Percentiles rank a stretch among this genome's conserved stretches.
These are phyloP conservation scores for Platynereis dumerilii DNA, from an alignment of 2,888 invertebrate genomes.

Conservation along the genomic window DNA sequence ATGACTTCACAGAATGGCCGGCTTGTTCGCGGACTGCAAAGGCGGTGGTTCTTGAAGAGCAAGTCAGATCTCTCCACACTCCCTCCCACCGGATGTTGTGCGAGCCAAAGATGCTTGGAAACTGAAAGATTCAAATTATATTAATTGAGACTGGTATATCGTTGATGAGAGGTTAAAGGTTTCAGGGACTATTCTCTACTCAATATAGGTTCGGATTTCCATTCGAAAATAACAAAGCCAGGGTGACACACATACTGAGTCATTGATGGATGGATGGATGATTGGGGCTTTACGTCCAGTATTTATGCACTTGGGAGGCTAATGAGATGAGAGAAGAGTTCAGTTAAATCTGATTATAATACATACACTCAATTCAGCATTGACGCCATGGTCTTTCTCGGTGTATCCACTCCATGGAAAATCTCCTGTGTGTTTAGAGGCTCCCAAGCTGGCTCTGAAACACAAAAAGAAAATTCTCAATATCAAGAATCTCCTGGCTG, in stretches of 20 bases:
- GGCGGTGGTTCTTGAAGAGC: conserved; percentile 76
- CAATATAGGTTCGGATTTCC: too few relatives aligned
- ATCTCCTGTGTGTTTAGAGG: conserved; percentile 80
- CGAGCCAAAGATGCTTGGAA: conserved; percentile 52
- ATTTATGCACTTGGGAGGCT: too few relatives aligned
- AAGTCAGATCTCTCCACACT: conserved; percentile 78
- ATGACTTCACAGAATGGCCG: conserved; percentile 88
- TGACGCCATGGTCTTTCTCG: conserved; percentile 78
- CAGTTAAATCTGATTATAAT: too few relatives aligned
- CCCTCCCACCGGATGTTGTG: conserved; percentile 91
- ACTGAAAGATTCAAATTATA: conserved; percentile 39
- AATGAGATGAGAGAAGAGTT: too few relatives aligned
- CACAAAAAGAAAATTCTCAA: too few relatives aligned
- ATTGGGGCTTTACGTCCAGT: too few relatives aligned
- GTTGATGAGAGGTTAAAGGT: background rate
- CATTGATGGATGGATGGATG: too few relatives aligned
- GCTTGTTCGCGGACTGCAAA: conserved; percentile 88
- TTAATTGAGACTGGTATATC: background rate
- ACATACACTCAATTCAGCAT: conserved; percentile 75
- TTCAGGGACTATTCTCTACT: background rate
- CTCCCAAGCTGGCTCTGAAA: conserved; percentile 64
- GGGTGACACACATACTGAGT: too few relatives aligned
- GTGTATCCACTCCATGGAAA: conserved; percentile 84
- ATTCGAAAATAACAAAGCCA: too few relatives aligned
- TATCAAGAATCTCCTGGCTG: too few relatives aligned